phyloP scores from a whole-genome alignment of 1,140 invertebrate genomes.

The Laupala kohalensis region DNA sequence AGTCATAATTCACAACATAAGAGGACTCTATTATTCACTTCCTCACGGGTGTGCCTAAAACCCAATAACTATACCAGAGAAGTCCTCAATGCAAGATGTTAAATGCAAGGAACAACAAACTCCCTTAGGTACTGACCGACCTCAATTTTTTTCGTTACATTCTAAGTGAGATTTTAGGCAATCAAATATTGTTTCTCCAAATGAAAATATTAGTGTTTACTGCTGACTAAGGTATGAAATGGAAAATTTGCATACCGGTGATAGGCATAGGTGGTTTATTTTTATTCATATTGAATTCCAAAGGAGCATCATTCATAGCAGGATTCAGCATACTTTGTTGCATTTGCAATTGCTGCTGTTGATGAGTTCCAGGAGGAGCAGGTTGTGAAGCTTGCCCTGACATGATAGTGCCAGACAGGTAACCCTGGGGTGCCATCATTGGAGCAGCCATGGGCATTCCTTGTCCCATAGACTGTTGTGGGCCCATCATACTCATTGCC shows the following conservation, averaged over 20 bases:
- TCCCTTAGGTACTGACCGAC: too few species aligned
- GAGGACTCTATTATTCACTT: too few species aligned
- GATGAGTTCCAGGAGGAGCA: conserved; percentile 7
- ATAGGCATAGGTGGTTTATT: conserved; percentile 41
- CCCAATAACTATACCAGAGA: too few species aligned
- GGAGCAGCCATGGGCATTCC: conserved; percentile 25
- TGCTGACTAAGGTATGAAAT: too few species aligned
- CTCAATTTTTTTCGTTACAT: too few species aligned
- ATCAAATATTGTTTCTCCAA: too few species aligned
- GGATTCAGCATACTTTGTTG: conserved; percentile 24
- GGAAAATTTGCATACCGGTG: conserved; percentile 10
- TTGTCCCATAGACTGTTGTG: conserved; percentile 14
- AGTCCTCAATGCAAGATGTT: too few species aligned
- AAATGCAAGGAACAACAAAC: too few species aligned
- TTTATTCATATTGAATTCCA: conserved; percentile 53
- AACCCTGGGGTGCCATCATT: conserved; percentile 30
- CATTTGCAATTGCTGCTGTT: conserved; percentile 6
- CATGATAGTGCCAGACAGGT: conserved; percentile 28
- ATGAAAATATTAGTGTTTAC: too few species aligned
- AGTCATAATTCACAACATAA: too few species aligned
- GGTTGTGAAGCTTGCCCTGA: conserved; percentile 1
- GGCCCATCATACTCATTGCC: conserved; percentile 21
- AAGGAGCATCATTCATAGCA: conserved; percentile 48
- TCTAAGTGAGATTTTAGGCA: too few species aligned
- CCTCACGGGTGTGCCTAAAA: too few species aligned